A percentile compares a stretch with the other conserved stretches of the same genome.
Evolutionary conservation across 2,113 vertebrate species (phyloP).

Genomic region (Cromileptes altivelis): DNA sequence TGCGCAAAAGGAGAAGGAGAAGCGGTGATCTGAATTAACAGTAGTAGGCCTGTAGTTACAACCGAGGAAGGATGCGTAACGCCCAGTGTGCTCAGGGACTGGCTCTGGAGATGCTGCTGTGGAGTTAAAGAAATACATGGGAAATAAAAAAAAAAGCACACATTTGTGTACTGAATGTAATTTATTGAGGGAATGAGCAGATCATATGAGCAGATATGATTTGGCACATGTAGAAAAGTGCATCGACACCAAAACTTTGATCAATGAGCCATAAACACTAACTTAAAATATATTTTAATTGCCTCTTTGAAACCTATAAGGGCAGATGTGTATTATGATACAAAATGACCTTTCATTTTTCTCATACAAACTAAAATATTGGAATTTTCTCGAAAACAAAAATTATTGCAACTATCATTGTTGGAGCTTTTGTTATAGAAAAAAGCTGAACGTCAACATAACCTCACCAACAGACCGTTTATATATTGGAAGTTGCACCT

Average conservation of each 20-base stretch:
- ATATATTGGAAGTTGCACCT: conserved; percentile 49
- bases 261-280: conserved; percentile 8
- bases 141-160: background rate
- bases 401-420: conserved; percentile 20
- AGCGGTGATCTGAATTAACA: conserved; percentile 30
- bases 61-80: conserved; percentile 29
- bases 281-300: conserved; percentile 15
- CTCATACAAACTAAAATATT: background rate
- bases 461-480: background rate
- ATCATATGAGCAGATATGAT: conserved; percentile 47
- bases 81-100: conserved; percentile 19
- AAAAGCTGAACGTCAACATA: conserved; percentile 21
- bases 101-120: background rate
- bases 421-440: background rate
- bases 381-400: conserved; percentile 8
- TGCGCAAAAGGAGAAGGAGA: conserved; percentile 19
- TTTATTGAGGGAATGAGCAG: conserved; percentile 64
- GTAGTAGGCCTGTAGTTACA: conserved; percentile 50
- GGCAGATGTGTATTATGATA: conserved; percentile 7
- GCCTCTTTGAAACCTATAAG: background rate
- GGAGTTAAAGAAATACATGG: background rate
- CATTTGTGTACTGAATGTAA: background rate
- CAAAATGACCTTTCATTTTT: background rate
- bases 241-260: conserved; percentile 36
- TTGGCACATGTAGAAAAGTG: conserved; percentile 75